Base-by-base conservation (phyloP, 2,113 vertebrate genomes). In the Pyrgilauda ruficollis region DNA sequence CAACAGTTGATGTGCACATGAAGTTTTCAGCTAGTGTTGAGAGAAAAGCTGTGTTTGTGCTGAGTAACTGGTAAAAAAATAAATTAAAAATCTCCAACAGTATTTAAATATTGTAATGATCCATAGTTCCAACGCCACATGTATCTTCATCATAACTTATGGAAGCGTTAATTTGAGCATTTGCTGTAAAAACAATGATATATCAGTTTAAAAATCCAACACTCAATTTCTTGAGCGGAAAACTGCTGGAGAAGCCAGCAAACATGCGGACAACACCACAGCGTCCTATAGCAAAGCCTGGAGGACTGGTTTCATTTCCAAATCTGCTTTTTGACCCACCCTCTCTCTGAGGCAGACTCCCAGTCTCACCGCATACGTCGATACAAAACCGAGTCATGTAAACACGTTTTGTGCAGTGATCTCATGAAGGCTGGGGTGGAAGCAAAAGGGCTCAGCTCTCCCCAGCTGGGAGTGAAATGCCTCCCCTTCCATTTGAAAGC, bases 361-460 rank as follows among this genome's bases (percentile, higher is more conserved):
- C 76, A 61, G 31, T 2, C 53, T 53, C 92, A 15, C n/a, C 1
- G 1, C 53, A 21, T 11, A 17, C 0, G 4, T 17, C 19, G 59
- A 76, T 41, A 30, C 61, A 76, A 53, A 63, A 46, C 13, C 8
- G 26, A 83, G 37, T 56, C 62, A 33, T 24, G 26, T 58, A 79
- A 93, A 94, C 88, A 56, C 55, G 7, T 35, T 83, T 41, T 7
- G 1, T 28, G 15, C 43, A 50, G 55, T 69, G 94, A 93, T 63
- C 89, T 94, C 96, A 92, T 13, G 27, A 56, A 62, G 72, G 79
- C 64, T 84, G 83, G 47, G 64, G 7, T 47, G 82, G 81, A 90
- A 84, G 77, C 52, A 86, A 39, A 63, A 3, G 33, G 73, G 37
- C 73, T 91, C 89, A 74, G 50, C 68, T 7, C 61, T 83, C 66